A percentile compares a stretch with the other conserved stretches of the same genome.
Conservation (phyloP, 2,113 vertebrate genomes). For the Mus spicilegus region DNA sequence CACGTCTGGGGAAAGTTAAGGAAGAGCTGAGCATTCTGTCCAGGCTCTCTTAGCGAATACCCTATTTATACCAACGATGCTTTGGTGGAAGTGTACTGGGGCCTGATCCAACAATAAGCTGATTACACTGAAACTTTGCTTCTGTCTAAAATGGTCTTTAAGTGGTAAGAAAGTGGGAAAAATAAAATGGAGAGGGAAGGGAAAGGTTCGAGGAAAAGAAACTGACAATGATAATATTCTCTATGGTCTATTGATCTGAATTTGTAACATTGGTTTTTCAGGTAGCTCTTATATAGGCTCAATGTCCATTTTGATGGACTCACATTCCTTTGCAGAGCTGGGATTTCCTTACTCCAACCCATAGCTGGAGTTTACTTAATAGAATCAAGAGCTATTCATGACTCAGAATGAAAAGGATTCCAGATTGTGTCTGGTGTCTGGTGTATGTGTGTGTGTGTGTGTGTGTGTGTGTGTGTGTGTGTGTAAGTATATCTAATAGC, state of each 20-base stretch:
- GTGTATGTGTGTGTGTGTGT: too few relatives aligned
- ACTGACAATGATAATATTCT: not conserved
- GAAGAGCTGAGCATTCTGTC: conserved; percentile 32
- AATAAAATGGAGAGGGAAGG: not conserved
- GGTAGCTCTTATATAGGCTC: not conserved
- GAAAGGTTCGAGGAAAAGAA: not conserved
- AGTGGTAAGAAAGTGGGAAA: not conserved
- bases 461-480: not conserved
- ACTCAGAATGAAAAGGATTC: not conserved
- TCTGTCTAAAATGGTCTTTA: not conserved
- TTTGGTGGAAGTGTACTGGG: not conserved
- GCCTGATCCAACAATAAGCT: not conserved
- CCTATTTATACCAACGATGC: not conserved
- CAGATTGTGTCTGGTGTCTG: not conserved
- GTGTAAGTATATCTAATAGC: not conserved
- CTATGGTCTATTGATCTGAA: not conserved
- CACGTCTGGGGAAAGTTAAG: conserved; percentile 87
- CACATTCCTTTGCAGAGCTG: not conserved
- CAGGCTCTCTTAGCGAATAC: not conserved
- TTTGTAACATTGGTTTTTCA: not conserved
- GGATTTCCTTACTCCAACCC: not conserved
- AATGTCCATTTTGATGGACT: not conserved
- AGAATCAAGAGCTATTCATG: not conserved
- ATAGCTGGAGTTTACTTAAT: not conserved
- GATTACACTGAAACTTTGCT: not conserved